These are phyloP conservation scores for Drosophila diplacantha DNA, from an alignment of 2,888 invertebrate species.

Conservation along the genomic window DNA sequence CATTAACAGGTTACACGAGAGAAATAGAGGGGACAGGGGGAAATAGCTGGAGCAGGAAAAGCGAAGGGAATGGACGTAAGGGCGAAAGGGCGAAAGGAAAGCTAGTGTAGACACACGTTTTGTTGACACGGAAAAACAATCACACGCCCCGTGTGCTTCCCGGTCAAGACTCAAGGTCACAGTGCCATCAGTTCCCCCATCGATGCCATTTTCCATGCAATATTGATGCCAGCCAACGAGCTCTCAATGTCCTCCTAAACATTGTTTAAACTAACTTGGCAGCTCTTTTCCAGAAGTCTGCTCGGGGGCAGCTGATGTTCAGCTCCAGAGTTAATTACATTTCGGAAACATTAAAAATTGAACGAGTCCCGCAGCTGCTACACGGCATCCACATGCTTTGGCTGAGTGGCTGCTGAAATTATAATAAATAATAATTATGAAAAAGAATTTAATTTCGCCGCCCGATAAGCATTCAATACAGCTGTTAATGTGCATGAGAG, in stretches of 20 bases:
- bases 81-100: not conserved
- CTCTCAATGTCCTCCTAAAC: constrained; percentile 27
- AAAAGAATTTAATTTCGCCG: constrained; percentile 21
- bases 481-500: not conserved
- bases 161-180: constrained; percentile 28
- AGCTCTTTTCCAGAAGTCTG: constrained; percentile 20
- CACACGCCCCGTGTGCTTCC: constrained; percentile 39
- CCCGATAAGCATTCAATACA: constrained; percentile 7
- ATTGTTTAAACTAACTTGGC: constrained; percentile 11
- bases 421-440: constrained; percentile 30
- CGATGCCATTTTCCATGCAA: constrained; percentile 36
- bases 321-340: constrained; percentile 37
- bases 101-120: constrained; percentile 22
- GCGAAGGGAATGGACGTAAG: not conserved
- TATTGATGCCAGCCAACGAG: constrained; percentile 38
- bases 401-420: constrained; percentile 18
- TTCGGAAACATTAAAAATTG: constrained; percentile 32
- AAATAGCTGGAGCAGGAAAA: constrained; percentile 2
- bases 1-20: constrained; percentile 35
- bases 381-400: constrained; percentile 7
- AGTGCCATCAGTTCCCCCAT: constrained; percentile 16
- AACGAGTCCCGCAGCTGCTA: constrained; percentile 14
- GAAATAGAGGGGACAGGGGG: not conserved
- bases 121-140: constrained; percentile 48
- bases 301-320: constrained; percentile 10